phyloP scores from a whole-genome alignment of 1,140 invertebrate species.

The Ridgeia piscesae region DNA sequence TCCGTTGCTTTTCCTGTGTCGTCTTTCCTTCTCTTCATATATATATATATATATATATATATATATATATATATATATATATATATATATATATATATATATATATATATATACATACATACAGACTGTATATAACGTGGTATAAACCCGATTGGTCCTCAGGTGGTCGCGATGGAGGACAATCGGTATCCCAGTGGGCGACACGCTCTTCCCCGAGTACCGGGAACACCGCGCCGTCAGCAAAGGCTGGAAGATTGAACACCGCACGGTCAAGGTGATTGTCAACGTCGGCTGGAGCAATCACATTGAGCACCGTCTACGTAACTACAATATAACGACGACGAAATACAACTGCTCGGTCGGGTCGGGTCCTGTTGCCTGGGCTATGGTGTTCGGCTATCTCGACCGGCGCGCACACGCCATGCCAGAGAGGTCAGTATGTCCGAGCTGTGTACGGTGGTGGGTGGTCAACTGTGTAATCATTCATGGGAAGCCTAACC shows the following conservation, averaged over 20 bases:
- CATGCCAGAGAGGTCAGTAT: neutral
- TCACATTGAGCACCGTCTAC: conserved; percentile 19
- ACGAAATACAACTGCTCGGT: conserved; percentile 23
- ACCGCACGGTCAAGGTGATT: neutral
- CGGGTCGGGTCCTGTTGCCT: conserved; percentile 32
- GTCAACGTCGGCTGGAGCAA: conserved; percentile 15
- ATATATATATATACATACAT: no score
- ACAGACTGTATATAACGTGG: no score
- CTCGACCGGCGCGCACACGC: conserved; percentile 28
- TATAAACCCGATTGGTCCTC: no score
- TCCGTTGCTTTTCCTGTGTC: no score
- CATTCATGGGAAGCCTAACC: no score
- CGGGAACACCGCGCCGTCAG: neutral
- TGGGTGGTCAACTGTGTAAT: no score
- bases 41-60: no score
- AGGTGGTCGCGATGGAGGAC: neutral
- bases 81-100: no score
- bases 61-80: no score
- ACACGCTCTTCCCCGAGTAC: neutral
- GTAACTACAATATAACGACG: conserved; percentile 28
- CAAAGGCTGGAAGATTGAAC: neutral
- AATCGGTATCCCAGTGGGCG: neutral
- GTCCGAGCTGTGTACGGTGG: no score
- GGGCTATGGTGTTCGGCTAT: conserved; percentile 34
- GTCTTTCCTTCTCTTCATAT: no score